These are phyloP conservation scores for Machimus atricapillus DNA, from an alignment of 2,888 invertebrate species.

Conservation along the genomic window DNA sequence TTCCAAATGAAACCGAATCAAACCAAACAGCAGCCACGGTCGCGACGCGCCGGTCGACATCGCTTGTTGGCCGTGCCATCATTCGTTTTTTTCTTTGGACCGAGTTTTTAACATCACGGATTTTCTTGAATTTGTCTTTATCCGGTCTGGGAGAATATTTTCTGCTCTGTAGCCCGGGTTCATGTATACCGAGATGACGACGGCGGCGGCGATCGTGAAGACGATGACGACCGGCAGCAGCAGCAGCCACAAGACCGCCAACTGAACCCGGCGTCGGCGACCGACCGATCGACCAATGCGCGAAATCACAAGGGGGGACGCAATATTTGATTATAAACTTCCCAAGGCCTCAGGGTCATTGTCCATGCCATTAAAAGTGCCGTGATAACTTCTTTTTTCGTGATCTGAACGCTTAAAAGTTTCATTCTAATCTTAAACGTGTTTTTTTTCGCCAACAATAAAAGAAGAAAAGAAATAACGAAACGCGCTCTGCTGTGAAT, in stretches of 20 bases:
- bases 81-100: background rate
- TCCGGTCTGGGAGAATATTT: constrained; percentile 23
- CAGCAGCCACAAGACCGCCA: background rate
- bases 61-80: background rate
- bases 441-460: background rate
- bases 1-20: background rate
- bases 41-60: background rate
- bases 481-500: background rate
- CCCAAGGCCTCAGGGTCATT: constrained; percentile 25
- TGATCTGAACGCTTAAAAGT: constrained; percentile 4
- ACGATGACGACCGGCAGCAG: background rate
- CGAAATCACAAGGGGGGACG: background rate
- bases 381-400: constrained; percentile 13
- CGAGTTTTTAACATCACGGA: background rate
- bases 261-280: background rate
- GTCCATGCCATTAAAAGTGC: constrained; percentile 19
- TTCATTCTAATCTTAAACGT: background rate
- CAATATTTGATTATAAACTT: constrained; percentile 15
- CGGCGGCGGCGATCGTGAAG: background rate
- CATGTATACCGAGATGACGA: background rate
- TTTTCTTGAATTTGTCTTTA: constrained; percentile 28
- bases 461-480: background rate
- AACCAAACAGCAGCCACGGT: background rate
- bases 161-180: background rate
- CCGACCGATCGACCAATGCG: background rate